Evolutionary conservation across 1,140 invertebrate genomes (phyloP).

Genomic region (Phocides pigmalion): DNA sequence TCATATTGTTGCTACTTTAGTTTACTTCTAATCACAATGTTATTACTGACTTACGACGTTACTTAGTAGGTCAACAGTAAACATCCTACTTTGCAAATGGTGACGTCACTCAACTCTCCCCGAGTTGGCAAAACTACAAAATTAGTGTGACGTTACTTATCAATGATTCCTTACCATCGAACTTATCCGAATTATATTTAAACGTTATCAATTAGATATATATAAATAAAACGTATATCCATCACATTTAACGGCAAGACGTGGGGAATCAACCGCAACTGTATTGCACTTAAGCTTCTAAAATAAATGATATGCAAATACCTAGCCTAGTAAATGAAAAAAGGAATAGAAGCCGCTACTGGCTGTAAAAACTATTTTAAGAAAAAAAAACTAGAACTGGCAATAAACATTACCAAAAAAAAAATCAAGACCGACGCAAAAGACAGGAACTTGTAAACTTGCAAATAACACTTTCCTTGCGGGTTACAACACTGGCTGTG

Average conservation of each 20-base stretch:
- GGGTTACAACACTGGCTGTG: no score
- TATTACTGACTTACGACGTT: no score
- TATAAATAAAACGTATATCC: slow-evolving; percentile 45
- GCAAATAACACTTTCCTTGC: no score
- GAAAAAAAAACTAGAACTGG: slow-evolving; percentile 13
- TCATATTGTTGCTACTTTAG: no score
- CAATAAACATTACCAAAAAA: neutral
- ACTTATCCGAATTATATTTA: slow-evolving; percentile 35
- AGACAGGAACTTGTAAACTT: neutral
- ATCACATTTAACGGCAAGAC: slow-evolving; percentile 65
- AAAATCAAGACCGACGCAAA: neutral
- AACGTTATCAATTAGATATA: slow-evolving; percentile 35
- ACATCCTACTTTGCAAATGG: no score
- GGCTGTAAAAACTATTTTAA: no score
- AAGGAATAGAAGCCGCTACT: no score
- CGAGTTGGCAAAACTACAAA: no score
- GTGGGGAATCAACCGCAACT: slow-evolving; percentile 38
- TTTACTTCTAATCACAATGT: no score
- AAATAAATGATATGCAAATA: slow-evolving; percentile 64
- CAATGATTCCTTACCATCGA: slow-evolving; percentile 31
- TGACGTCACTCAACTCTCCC: no score
- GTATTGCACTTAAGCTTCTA: slow-evolving; percentile 65
- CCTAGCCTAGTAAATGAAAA: slow-evolving; percentile 45
- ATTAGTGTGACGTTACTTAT: no score
- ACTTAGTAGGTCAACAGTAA: no score